Evolutionary conservation across 2,888 invertebrate species (phyloP).

Genomic region (Callimorpha dominula): DNA sequence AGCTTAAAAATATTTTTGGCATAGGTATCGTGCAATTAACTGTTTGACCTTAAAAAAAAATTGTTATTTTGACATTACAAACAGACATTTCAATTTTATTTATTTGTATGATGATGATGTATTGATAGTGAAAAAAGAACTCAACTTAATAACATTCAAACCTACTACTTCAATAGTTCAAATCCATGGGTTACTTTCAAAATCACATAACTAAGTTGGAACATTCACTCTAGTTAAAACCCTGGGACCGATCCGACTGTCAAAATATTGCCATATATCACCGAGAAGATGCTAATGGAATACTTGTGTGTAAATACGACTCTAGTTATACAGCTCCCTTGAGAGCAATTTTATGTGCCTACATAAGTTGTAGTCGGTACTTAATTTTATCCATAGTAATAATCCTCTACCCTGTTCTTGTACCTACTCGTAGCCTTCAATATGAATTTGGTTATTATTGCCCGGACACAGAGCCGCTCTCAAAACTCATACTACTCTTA

Average conservation of each 20-base stretch:
- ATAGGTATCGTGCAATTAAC: no score
- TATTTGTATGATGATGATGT: no score
- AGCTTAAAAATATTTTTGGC: no score
- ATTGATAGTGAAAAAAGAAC: neutral
- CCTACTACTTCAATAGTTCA: slow-evolving; percentile 50
- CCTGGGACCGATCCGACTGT: slow-evolving; percentile 32
- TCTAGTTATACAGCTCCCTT: slow-evolving; percentile 49
- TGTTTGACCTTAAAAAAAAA: no score
- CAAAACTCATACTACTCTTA: slow-evolving; percentile 22
- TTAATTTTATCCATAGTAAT: slow-evolving; percentile 35
- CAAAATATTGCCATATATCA: slow-evolving; percentile 60
- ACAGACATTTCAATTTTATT: no score
- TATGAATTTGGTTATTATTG: slow-evolving; percentile 33
- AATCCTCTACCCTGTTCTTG: slow-evolving; percentile 23
- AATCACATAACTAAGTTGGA: slow-evolving; percentile 54
- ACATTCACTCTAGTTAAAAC: slow-evolving; percentile 23
- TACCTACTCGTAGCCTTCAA: neutral
- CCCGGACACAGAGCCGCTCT: slow-evolving; percentile 20
- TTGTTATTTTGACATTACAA: no score
- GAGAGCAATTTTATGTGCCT: slow-evolving; percentile 33
- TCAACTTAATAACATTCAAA: slow-evolving; percentile 5
- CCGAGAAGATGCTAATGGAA: slow-evolving; percentile 58
- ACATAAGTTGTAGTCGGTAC: slow-evolving; percentile 22
- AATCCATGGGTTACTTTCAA: slow-evolving; percentile 48
- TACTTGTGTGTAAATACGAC: slow-evolving; percentile 50